Percentiles rank a stretch among this genome's conserved stretches.
Conservation (phyloP, 2,113 vertebrate genomes). For the Alligator mississippiensis region DNA sequence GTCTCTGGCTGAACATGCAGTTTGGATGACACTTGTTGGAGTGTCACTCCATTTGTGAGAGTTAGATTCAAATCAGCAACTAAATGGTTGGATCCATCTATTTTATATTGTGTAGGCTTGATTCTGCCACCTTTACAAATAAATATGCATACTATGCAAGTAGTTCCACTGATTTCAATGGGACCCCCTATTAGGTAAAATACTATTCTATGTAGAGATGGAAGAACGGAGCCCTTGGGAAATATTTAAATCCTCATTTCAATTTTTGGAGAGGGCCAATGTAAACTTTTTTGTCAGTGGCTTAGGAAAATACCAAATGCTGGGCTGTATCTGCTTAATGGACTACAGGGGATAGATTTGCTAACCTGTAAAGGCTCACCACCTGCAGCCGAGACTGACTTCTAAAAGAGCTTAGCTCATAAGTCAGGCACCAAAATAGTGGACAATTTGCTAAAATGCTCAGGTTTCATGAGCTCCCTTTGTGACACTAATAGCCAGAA, state of each 20-base stretch:
- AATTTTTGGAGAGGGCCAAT: slow-evolving; percentile 39
- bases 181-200: neutral
- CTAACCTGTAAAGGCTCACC: slow-evolving; percentile 17
- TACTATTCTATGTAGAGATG: neutral
- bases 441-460: neutral
- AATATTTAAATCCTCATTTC: neutral
- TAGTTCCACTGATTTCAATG: neutral
- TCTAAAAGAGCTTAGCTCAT: neutral
- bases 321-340: slow-evolving; percentile 22
- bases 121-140: neutral
- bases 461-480: neutral
- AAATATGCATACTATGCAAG: too few relatives aligned
- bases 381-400: slow-evolving; percentile 16
- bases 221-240: neutral
- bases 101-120: neutral
- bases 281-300: slow-evolving; percentile 23
- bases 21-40: neutral
- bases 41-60: neutral
- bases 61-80: neutral
- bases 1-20: neutral
- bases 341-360: neutral
- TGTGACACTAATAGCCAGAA: neutral
- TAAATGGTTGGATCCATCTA: neutral
- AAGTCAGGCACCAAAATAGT: slow-evolving; percentile 1
- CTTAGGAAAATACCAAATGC: slow-evolving; percentile 26